Percentiles rank a stretch among this genome's conserved stretches.
These are phyloP conservation scores for Macropis europaea DNA, from an alignment of 2,888 invertebrate genomes.

Conservation along the genomic window DNA sequence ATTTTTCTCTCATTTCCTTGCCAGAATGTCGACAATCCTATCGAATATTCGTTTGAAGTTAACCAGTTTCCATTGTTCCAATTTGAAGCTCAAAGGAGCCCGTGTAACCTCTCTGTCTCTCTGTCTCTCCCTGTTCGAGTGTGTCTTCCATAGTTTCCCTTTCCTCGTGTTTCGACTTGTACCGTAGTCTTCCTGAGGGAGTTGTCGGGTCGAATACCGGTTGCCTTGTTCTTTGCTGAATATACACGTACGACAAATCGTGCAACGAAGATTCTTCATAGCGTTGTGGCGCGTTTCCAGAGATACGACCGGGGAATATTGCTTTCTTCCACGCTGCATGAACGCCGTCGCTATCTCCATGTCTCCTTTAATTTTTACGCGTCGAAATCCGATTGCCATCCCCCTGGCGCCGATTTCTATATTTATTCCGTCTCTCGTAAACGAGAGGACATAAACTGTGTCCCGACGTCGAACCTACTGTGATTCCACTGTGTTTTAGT, in stretches of 20 bases:
- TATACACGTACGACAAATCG: constrained; percentile 21
- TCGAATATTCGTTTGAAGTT: constrained; percentile 61
- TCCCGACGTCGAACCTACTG: too few relatives aligned
- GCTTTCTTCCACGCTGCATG: not conserved
- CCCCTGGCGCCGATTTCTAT: too few relatives aligned
- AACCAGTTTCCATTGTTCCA: constrained; percentile 58
- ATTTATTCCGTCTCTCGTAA: too few relatives aligned
- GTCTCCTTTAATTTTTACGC: not conserved
- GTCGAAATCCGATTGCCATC: not conserved
- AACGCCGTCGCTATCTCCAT: not conserved
- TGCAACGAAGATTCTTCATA: constrained; percentile 32
- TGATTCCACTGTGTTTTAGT: too few relatives aligned
- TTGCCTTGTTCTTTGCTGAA: not conserved
- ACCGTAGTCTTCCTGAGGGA: constrained; percentile 23
- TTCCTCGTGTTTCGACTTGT: constrained; percentile 30
- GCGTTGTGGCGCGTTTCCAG: constrained; percentile 3
- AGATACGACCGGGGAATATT: constrained; percentile 23
- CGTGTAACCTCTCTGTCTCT: not conserved
- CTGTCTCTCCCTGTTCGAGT: not conserved
- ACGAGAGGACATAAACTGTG: too few relatives aligned
- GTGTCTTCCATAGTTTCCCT: constrained; percentile 14
- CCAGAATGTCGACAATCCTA: constrained; percentile 40
- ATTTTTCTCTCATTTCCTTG: constrained; percentile 48
- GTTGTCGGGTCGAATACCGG: constrained; percentile 31
- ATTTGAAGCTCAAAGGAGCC: constrained; percentile 49